Evolutionary conservation across 2,888 invertebrate genomes (phyloP).

Genomic region (Panzeria rudis): DNA sequence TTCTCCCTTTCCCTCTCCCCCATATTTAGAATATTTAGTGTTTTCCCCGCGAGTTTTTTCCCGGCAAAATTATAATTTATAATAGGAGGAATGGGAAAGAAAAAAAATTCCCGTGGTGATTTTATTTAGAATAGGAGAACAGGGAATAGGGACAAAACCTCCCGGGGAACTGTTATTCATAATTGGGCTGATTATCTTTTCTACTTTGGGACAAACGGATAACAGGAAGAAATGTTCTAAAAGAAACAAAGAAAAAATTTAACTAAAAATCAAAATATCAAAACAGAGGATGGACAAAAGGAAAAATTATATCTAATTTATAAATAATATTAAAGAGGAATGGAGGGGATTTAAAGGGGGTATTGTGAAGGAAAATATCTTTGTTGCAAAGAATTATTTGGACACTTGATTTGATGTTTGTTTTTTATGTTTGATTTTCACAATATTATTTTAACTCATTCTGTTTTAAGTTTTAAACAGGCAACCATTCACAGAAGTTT

Average conservation of each 20-base stretch:
- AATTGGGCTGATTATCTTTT: too few species aligned
- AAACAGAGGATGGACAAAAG: background rate
- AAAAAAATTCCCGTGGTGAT: too few species aligned
- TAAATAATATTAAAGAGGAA: constrained; percentile 8
- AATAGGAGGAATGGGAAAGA: too few species aligned
- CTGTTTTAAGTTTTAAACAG: constrained; percentile 56
- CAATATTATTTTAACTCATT: constrained; percentile 56
- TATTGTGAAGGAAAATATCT: constrained; percentile 14
- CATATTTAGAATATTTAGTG: too few species aligned
- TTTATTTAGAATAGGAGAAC: too few species aligned
- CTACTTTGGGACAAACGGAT: background rate
- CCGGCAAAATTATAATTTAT: too few species aligned
- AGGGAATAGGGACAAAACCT: too few species aligned
- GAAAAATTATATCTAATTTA: constrained; percentile 36
- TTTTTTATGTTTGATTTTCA: constrained; percentile 60
- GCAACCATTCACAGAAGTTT: constrained; percentile 66
- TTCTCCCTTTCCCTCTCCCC: too few species aligned
- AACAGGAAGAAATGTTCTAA: background rate
- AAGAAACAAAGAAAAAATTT: background rate
- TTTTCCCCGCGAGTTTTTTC: too few species aligned
- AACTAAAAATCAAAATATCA: background rate
- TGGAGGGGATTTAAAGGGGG: background rate
- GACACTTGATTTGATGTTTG: constrained; percentile 51
- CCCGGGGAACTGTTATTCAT: too few species aligned
- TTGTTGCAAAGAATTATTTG: constrained; percentile 68